phyloP scores from a whole-genome alignment of 2,888 invertebrate genomes.

The Allygus modestus region DNA sequence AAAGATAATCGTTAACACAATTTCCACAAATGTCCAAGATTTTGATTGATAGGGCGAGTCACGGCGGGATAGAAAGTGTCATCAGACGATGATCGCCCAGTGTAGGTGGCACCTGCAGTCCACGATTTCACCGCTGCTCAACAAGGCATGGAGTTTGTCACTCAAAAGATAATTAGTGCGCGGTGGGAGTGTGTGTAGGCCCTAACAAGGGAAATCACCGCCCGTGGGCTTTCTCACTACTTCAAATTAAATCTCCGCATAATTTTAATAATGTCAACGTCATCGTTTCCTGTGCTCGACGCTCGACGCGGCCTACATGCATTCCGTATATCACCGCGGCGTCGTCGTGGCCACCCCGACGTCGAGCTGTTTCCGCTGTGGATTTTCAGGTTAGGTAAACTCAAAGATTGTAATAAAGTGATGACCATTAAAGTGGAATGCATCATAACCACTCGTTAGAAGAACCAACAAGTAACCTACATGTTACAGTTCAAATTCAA shows the following conservation, averaged over 20 bases:
- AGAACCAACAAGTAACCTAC: no score
- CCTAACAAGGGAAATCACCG: constrained; percentile 57
- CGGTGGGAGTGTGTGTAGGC: constrained; percentile 57
- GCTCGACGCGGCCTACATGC: constrained; percentile 36
- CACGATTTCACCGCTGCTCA: constrained; percentile 42
- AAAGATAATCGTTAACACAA: no score
- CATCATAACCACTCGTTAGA: no score
- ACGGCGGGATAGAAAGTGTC: constrained; percentile 7
- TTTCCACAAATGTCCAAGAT: no score
- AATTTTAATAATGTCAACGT: constrained; percentile 60
- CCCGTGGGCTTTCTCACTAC: constrained; percentile 55
- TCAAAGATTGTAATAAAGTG: no score
- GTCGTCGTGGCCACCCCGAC: no score
- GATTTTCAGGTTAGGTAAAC: neutral
- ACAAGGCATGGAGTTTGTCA: constrained; percentile 49
- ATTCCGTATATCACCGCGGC: constrained; percentile 15
- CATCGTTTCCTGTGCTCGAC: constrained; percentile 56
- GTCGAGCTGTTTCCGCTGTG: neutral
- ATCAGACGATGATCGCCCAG: neutral
- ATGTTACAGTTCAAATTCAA: no score
- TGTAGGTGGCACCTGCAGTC: constrained; percentile 35
- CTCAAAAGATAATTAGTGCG: constrained; percentile 56
- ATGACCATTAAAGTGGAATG: no score
- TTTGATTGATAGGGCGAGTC: no score
- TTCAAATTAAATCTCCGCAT: constrained; percentile 60